phyloP scores from a whole-genome alignment of 2,113 vertebrate species.

The Syngnathus floridae region DNA sequence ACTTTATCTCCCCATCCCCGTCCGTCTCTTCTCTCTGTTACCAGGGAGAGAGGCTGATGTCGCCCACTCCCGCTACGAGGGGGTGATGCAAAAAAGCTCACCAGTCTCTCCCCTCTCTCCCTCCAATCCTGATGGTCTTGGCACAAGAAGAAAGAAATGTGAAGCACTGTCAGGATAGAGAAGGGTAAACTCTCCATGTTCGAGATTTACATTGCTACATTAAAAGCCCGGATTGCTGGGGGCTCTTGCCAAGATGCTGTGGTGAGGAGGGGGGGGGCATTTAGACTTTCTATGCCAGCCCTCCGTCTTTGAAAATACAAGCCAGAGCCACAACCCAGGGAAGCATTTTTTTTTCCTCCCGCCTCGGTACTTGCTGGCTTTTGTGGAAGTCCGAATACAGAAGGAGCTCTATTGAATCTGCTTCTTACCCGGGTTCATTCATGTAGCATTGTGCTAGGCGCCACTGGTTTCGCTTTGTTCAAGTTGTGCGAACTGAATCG shows the following conservation, averaged over 20 bases:
- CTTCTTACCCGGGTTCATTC: not conserved
- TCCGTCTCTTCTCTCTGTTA: conserved; percentile 47
- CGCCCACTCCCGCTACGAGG: conserved; percentile 58
- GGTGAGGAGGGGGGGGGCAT: conserved; percentile 24
- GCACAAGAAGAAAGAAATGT: conserved; percentile 62
- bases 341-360: conserved; percentile 7
- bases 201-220: conserved; percentile 66
- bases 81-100: conserved; percentile 61
- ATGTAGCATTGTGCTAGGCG: not conserved
- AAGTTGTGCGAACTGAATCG: not conserved
- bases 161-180: conserved; percentile 38
- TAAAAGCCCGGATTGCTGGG: conserved; percentile 51
- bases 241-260: conserved; percentile 34
- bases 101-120: conserved; percentile 45
- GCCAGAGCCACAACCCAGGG: conserved; percentile 11
- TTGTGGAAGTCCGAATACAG: not conserved
- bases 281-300: conserved; percentile 34
- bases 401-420: not conserved
- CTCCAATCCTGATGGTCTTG: conserved; percentile 58
- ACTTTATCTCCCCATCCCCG: conserved; percentile 46
- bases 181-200: conserved; percentile 60
- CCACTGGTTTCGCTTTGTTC: not conserved
- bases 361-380: conserved; percentile 2
- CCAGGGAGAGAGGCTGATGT: conserved; percentile 62
- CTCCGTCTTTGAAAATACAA: conserved; percentile 42